A percentile compares a stretch with the other conserved stretches of the same genome.
Conservation (phyloP, 2,113 vertebrate genomes). For the Myotis lucifugus region DNA sequence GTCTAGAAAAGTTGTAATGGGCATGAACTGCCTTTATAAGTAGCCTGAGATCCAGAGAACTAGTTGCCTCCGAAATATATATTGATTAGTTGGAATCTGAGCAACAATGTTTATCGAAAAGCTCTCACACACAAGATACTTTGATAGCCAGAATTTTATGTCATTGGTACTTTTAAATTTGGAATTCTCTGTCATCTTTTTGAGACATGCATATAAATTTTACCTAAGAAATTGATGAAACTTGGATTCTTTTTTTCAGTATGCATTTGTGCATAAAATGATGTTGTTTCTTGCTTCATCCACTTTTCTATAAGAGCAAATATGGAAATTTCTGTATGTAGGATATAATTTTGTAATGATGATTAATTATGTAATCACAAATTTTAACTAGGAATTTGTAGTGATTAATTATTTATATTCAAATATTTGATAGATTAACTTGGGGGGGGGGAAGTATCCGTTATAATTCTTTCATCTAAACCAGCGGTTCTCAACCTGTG, state of each 20-base stretch:
- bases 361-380: not conserved
- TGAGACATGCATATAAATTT: not conserved
- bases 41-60: not conserved
- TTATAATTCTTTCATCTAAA: constrained; percentile 22
- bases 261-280: not conserved
- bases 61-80: not conserved
- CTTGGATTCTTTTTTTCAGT: not conserved
- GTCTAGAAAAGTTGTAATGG: not conserved
- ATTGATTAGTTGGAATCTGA: not conserved
- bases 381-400: not conserved
- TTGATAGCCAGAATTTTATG: not conserved
- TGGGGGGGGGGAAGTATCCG: not conserved
- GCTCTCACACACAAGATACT: not conserved
- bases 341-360: not conserved
- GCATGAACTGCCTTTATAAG: not conserved
- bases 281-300: not conserved
- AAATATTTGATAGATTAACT: constrained; percentile 33
- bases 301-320: not conserved
- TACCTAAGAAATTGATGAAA: constrained; percentile 12
- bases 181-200: constrained; percentile 14
- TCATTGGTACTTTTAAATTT: not conserved
- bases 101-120: not conserved
- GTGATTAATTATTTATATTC: constrained; percentile 24
- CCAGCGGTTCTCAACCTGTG: too few relatives aligned
- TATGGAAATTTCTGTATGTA: not conserved